Evolutionary conservation across 2,113 vertebrate species (phyloP).

Genomic region (Gnathonemus longibarbis): DNA sequence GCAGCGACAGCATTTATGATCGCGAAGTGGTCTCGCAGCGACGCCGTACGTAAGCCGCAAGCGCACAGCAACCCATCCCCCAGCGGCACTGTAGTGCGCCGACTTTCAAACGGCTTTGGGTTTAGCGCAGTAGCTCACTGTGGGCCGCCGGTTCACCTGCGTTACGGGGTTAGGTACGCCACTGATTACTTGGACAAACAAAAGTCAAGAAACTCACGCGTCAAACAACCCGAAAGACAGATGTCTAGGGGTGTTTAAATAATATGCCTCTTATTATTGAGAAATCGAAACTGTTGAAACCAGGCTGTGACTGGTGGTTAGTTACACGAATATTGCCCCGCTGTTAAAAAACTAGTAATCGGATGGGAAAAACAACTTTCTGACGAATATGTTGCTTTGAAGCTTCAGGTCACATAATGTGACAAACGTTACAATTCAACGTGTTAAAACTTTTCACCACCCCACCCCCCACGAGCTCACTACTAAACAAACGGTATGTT

Average conservation of each 20-base stretch:
- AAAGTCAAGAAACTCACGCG: background rate
- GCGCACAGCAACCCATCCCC: background rate
- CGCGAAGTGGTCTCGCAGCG: background rate
- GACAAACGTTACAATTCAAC: background rate
- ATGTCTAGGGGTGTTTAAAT: background rate
- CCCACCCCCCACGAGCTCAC: background rate
- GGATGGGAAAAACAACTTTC: background rate
- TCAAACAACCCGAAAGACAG: background rate
- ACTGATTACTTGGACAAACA: background rate
- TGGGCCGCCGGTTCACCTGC: background rate
- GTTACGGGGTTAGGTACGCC: background rate
- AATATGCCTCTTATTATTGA: background rate
- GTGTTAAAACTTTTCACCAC: background rate
- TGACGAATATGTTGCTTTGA: background rate
- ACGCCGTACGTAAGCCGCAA: background rate
- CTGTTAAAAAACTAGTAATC: background rate
- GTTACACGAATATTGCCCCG: background rate
- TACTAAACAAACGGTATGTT: constrained; percentile 33
- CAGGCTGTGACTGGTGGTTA: background rate
- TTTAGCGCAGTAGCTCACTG: background rate
- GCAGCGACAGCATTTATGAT: background rate
- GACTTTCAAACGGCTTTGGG: background rate
- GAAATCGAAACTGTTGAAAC: background rate
- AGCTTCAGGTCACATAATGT: background rate
- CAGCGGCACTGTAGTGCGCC: background rate